Evolutionary conservation across 2,888 invertebrate genomes (phyloP), one percentile per base, ranked within the genome.

Genomic region (Noctua comes): DNA sequence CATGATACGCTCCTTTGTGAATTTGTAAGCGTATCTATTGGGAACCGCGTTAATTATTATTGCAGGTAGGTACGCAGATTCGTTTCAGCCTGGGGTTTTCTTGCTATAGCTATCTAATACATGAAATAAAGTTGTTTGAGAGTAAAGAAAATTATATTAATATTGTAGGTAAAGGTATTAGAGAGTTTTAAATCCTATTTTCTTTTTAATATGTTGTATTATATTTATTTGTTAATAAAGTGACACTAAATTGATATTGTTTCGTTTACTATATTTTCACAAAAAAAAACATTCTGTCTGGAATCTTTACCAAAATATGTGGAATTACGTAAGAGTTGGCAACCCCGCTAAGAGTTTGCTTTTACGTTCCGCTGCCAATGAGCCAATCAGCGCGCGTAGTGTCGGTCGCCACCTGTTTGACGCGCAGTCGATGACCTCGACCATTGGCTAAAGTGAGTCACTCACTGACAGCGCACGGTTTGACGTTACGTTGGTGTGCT

Each of bases 321-420:
- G 86, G 72, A 64, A 57, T 16, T 59, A 36, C 0, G 2, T 31
- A 36, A 27, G n/a, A 70, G 57, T 18, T 85, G 83, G 82, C 69
- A 83, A 83, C 86, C n/a, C 86, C 48, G 73, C 66, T 65, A 24
- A 71, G 46, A 76, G 54, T 81, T 82, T 70, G 83, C 83, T 43
- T 66, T 72, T 69, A 36, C 66, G 86, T 76, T 83, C 72, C 36
- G 86, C 72, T 54, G 48, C 85, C 18, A 76, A 76, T 81, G 72
- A 82, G 57, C 83, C 83, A 85, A 83, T 83, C 83, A 76, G 70
- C 82, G 76, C 40, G 86, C 86, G 82, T 82, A 83, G 46, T 59
- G 72, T 83, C 73, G 82, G 76, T 31, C 69, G 66, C 66, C 43
- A 43, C 27, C 59, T 48, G 18, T 79, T 36, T 16, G 80, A 66